Conservation (phyloP, 2,113 vertebrate species). For the Misgurnus anguillicaudatus region DNA sequence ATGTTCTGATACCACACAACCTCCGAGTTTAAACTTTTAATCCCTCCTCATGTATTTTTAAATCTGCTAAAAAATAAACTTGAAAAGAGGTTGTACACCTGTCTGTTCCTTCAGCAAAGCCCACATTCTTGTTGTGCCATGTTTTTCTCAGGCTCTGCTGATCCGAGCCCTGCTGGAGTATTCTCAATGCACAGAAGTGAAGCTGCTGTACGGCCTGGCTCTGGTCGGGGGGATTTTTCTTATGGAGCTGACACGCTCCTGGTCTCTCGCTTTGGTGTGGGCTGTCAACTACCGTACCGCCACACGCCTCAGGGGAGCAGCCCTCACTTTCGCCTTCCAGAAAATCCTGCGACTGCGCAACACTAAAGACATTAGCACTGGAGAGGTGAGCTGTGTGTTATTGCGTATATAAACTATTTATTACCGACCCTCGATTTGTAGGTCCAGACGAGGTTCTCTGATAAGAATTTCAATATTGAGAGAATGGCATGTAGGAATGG, state of each 20-base stretch:
- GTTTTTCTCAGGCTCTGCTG: conserved; percentile 69
- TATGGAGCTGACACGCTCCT: conserved; percentile 77
- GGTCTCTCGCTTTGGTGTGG: conserved; percentile 79
- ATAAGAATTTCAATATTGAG: background rate
- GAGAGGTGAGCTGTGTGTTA: conserved; percentile 70
- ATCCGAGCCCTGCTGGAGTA: conserved; percentile 78
- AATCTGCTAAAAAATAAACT: background rate
- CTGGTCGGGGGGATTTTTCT: conserved; percentile 75
- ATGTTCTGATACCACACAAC: conserved; percentile 4
- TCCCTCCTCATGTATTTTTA: conserved; percentile 7
- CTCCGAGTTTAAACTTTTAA: background rate
- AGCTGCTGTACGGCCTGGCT: conserved; percentile 70
- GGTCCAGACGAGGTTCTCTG: background rate
- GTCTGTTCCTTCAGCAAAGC: background rate
- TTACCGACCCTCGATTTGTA: background rate
- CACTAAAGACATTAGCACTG: conserved; percentile 76
- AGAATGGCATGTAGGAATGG: background rate
- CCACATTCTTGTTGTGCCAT: background rate
- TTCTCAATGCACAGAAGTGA: conserved; percentile 65
- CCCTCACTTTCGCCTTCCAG: conserved; percentile 75
- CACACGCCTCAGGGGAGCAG: conserved; percentile 76
- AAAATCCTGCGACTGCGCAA: conserved; percentile 78
- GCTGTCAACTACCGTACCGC: conserved; percentile 81
- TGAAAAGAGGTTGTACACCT: background rate
- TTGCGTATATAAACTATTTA: background rate